Conservation (phyloP, 2,797 vertebrate species). For the Oryzias sinensis region DNA sequence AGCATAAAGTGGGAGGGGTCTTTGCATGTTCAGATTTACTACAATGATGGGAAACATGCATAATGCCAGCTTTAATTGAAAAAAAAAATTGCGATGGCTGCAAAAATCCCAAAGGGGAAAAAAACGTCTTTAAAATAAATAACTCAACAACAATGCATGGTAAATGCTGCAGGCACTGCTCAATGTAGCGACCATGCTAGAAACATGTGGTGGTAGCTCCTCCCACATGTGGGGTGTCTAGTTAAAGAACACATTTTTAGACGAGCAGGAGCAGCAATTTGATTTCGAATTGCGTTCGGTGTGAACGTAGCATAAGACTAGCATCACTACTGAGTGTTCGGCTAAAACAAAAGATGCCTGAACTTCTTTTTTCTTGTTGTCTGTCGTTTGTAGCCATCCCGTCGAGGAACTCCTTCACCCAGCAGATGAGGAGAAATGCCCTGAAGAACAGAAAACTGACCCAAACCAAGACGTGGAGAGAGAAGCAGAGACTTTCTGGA, state of each 20-base stretch:
- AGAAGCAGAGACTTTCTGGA: constrained; percentile 63
- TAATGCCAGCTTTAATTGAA: not conserved
- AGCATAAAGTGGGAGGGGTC: constrained; percentile 22
- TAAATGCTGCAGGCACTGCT: no score
- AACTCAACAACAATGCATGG: no score
- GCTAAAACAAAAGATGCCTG: not conserved
- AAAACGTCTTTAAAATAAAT: not conserved
- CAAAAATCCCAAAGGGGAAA: constrained; percentile 9
- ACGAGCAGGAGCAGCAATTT: no score
- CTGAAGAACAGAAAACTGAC: constrained; percentile 71
- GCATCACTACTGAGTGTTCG: not conserved
- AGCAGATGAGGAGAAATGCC: constrained; percentile 80
- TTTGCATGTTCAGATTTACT: constrained; percentile 68
- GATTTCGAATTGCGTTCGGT: no score
- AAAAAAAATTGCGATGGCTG: constrained; percentile 11
- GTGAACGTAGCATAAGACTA: no score
- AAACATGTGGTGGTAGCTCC: no score
- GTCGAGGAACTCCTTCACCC: constrained; percentile 78
- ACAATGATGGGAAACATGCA: constrained; percentile 53
- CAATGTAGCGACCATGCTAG: no score
- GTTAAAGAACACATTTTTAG: no score
- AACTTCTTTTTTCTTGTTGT: constrained; percentile 27
- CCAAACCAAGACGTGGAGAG: constrained; percentile 73
- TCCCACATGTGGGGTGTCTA: no score
- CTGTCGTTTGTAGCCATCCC: constrained; percentile 70